Base-by-base conservation (phyloP, 2,888 invertebrate species). In the Criorhina ranunculi region DNA sequence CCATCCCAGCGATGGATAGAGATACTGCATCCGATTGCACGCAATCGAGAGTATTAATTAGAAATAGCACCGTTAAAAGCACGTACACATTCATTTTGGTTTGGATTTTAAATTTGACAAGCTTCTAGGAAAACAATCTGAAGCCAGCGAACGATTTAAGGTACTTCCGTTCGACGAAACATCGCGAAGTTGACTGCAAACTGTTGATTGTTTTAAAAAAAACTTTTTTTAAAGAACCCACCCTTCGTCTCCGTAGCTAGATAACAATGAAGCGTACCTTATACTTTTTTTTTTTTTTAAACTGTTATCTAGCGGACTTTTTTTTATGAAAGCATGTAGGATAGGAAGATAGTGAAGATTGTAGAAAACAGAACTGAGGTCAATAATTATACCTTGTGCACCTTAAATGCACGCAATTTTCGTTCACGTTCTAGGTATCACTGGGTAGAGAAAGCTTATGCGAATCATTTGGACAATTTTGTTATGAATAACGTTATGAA, bases 1-100 rank as follows among this genome's bases (percentile, higher is more conserved):
- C 86, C 73, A 87, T 69, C 9, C 78, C 80, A 59, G 59, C 77
- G 5, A 87, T 57, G 46, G 87, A 87, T 19, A 76, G 60, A 11
- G 79, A 62, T n/a, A 78, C 0, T 2, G 79, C 69, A 12, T 85
- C 80, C 40, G 85, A 62, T 37, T 35, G 73, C 55, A 79, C 83
- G n/a, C 57, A 8, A 79, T 75, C 69, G 17, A 67, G 17, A 42
- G 73, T 17, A 73, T 69, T 78, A 57, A 78, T 75, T 64, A 73
- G 5, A 8, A 66, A 7, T n/a, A 83, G 44, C 15, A 53, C 62
- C 35, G 73, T 62, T 19, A 75, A 29, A 24, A 67, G 55, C 29
- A 49, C 62, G 62, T 33, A 40, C 31, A 7, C 33, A 31, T 51
- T 83, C 78, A 83, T 83, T 11, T 60, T 72, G 44, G 12, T 19